Evolutionary conservation across 2,888 invertebrate species (phyloP).

Genomic region (Ariolimax columbianus): DNA sequence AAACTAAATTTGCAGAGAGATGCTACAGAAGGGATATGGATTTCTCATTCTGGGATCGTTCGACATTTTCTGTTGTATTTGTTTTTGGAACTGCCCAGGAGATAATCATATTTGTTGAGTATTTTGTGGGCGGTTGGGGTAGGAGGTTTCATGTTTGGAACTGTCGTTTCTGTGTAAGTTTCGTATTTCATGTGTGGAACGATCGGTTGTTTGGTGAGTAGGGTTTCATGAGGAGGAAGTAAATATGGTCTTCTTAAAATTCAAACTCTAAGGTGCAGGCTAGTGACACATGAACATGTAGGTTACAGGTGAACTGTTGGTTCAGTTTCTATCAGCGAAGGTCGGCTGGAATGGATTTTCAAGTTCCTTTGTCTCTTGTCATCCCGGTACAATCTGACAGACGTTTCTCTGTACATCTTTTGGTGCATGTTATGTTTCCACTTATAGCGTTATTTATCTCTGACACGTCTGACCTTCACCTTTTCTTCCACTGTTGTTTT

Average conservation of each 20-base stretch:
- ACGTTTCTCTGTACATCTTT: no score
- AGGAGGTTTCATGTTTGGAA: background rate
- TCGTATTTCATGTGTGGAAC: background rate
- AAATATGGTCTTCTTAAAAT: background rate
- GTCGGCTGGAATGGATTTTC: no score
- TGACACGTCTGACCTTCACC: no score
- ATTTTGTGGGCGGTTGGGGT: slow-evolving; percentile 8
- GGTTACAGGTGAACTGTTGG: no score
- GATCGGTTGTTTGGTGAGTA: background rate
- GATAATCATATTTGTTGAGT: slow-evolving; percentile 28
- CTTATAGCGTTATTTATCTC: no score
- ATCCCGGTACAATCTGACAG: no score
- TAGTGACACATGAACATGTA: background rate
- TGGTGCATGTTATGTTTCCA: no score
- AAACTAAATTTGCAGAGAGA: background rate
- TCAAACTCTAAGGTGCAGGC: background rate
- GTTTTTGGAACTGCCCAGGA: slow-evolving; percentile 7
- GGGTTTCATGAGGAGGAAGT: background rate
- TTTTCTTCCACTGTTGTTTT: no score
- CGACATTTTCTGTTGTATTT: slow-evolving; percentile 17
- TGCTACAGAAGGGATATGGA: background rate
- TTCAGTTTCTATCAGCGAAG: no score
- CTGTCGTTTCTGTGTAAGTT: background rate
- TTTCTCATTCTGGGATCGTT: slow-evolving; percentile 4
- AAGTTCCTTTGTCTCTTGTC: no score